Conservation (phyloP, 2,888 invertebrate species). For the Himalopsyche tibetana region DNA sequence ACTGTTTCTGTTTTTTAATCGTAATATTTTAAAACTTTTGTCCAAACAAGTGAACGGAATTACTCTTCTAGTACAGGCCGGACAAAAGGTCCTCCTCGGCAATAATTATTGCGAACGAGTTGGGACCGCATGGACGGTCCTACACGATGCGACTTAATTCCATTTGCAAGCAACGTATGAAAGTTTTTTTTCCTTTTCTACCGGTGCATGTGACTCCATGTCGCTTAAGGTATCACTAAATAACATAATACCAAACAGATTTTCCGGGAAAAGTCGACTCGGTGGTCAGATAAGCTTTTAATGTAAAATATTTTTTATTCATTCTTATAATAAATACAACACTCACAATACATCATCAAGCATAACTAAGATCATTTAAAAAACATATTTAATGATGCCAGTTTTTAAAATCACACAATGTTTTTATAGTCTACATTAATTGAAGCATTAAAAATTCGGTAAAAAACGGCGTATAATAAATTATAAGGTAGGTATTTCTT, state of each 20-base stretch:
- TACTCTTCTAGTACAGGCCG: constrained; percentile 13
- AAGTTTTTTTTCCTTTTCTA: constrained; percentile 23
- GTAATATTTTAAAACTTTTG: too few species aligned
- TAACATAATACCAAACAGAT: not conserved
- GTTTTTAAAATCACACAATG: too few species aligned
- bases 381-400: too few species aligned
- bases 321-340: too few species aligned
- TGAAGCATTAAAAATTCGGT: too few species aligned
- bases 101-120: constrained; percentile 35
- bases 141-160: constrained; percentile 40
- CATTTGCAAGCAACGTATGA: constrained; percentile 38
- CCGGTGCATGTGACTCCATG: constrained; percentile 34
- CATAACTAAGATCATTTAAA: too few species aligned
- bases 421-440: too few species aligned
- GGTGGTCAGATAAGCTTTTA: not conserved
- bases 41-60: not conserved
- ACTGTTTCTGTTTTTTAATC: too few species aligned
- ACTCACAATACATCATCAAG: too few species aligned
- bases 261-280: not conserved
- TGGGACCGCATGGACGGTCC: not conserved
- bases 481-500: too few species aligned
- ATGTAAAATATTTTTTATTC: too few species aligned
- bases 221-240: not conserved
- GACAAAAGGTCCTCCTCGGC: constrained; percentile 42
- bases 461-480: too few species aligned